phyloP scores from a whole-genome alignment of 2,888 invertebrate species.

The Globia sparganii region DNA sequence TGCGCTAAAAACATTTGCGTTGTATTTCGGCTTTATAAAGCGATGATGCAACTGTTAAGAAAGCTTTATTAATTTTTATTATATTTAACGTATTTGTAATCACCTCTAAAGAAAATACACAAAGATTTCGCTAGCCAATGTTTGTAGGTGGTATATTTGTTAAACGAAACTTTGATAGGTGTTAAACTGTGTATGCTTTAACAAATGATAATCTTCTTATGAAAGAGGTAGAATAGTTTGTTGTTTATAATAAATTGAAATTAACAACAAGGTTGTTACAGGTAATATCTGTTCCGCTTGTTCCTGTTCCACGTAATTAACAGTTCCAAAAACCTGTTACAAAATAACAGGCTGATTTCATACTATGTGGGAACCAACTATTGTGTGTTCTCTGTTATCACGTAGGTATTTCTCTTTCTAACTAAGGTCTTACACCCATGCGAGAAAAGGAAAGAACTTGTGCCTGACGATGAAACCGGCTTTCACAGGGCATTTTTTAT shows the following conservation, averaged over 20 bases:
- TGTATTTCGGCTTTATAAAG: constrained; percentile 7
- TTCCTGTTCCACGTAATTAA: too few species aligned
- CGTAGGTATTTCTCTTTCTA: too few species aligned
- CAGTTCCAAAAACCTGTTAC: too few species aligned
- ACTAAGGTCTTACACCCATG: too few species aligned
- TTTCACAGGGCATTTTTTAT: too few species aligned
- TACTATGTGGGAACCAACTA: too few species aligned
- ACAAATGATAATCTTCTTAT: background rate
- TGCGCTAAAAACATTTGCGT: constrained; percentile 54
- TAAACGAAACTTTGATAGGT: background rate
- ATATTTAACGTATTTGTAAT: constrained; percentile 35
- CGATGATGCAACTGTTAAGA: constrained; percentile 58
- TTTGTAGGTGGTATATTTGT: background rate
- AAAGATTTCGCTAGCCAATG: constrained; percentile 10
- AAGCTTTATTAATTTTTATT: constrained; percentile 31
- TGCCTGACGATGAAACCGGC: too few species aligned
- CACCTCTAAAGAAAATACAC: constrained; percentile 43
- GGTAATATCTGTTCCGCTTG: too few species aligned
- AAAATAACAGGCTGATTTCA: too few species aligned
- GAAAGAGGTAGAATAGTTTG: background rate
- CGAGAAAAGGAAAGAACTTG: too few species aligned
- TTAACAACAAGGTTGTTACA: background rate
- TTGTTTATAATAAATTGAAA: too few species aligned
- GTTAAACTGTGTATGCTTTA: background rate
- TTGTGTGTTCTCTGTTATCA: too few species aligned